Conservation (phyloP, 1,140 invertebrate species). For the Drosophila kohkoa region DNA sequence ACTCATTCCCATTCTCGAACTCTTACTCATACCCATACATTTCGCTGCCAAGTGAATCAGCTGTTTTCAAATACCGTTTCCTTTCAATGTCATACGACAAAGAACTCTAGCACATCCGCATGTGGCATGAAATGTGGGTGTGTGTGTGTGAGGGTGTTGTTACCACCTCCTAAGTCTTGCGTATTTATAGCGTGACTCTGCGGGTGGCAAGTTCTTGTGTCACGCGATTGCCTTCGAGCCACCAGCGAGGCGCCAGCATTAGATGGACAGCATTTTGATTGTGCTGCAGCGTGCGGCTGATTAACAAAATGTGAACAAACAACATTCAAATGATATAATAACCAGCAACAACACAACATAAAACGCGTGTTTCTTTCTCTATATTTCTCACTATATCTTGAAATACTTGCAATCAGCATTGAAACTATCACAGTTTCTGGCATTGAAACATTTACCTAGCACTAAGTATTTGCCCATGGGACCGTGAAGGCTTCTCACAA, state of each 20-base stretch:
- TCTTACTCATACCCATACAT: not conserved
- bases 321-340: conserved; percentile 5
- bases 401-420: not conserved
- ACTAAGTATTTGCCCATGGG: not conserved
- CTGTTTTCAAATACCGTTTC: conserved; percentile 41
- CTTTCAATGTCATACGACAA: conserved; percentile 41
- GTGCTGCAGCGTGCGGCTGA: conserved; percentile 2
- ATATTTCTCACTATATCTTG: not conserved
- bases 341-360: not conserved
- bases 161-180: not conserved
- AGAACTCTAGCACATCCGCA: not conserved
- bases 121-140: not conserved
- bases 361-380: not conserved
- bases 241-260: conserved; percentile 30
- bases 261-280: conserved; percentile 13
- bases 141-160: no score
- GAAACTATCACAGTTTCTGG: not conserved
- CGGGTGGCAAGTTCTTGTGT: conserved; percentile 29
- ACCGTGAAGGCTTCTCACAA: not conserved
- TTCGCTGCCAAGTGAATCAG: conserved; percentile 58
- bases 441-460: not conserved
- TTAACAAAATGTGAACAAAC: conserved; percentile 14
- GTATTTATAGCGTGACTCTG: conserved; percentile 53
- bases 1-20: not conserved
- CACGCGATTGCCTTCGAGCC: conserved; percentile 35